Evolutionary conservation across 2,797 vertebrate genomes (phyloP).

Genomic region (Sebastes jordani): DNA sequence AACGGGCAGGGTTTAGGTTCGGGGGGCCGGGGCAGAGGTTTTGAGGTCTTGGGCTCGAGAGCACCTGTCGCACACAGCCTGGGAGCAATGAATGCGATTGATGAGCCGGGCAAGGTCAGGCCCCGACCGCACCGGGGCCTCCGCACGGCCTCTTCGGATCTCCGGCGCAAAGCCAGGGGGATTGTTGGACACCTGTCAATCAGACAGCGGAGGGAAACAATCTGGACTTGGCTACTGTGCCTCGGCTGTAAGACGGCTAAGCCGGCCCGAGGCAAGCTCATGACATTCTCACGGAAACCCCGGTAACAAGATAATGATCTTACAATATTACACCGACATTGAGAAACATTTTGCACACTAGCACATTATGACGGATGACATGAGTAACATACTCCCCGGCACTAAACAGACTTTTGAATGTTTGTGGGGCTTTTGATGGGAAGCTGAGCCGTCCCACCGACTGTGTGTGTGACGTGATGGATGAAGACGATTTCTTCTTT

Average conservation of each 20-base stretch:
- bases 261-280: conserved; percentile 57
- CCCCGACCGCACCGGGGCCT: conserved; percentile 46
- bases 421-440: conserved; percentile 19
- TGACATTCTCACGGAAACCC: conserved; percentile 75
- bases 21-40: conserved; percentile 45
- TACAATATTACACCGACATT: conserved; percentile 68
- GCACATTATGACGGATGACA: conserved; percentile 55
- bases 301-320: conserved; percentile 78
- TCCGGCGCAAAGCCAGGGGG: conserved; percentile 80
- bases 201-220: conserved; percentile 62
- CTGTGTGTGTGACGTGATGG: not conserved
- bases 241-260: conserved; percentile 62
- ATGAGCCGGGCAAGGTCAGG: conserved; percentile 72
- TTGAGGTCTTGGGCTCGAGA: conserved; percentile 59
- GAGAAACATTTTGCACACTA: conserved; percentile 69
- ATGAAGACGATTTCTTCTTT: not conserved
- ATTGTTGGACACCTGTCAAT: conserved; percentile 84
- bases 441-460: not conserved
- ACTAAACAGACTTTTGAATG: conserved; percentile 36
- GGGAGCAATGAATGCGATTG: conserved; percentile 72
- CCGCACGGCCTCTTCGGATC: conserved; percentile 68
- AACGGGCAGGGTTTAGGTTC: conserved; percentile 61
- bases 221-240: conserved; percentile 68
- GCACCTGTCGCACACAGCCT: conserved; percentile 79
- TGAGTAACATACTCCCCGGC: conserved; percentile 22